These are phyloP conservation scores for Brassicogethes aeneus DNA, from an alignment of 2,888 invertebrate genomes.

Conservation along the genomic window DNA sequence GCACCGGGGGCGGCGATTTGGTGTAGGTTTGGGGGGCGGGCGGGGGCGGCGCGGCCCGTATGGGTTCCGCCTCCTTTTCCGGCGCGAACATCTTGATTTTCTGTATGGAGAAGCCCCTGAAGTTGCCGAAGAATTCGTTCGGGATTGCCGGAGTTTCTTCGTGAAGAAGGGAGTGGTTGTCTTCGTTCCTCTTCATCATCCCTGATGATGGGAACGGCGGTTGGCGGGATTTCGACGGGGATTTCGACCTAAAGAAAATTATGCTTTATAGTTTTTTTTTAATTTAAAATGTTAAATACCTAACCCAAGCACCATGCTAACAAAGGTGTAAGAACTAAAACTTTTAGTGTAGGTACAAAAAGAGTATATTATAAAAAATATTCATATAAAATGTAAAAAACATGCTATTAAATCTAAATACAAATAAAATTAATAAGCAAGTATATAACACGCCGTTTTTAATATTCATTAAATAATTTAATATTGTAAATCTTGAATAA, in stretches of 20 bases:
- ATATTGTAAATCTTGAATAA: no score
- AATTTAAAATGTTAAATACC: no score
- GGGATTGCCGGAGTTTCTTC: slow-evolving; percentile 28
- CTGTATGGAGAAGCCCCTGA: slow-evolving; percentile 72
- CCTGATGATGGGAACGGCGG: slow-evolving; percentile 35
- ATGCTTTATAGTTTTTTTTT: no score
- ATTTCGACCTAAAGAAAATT: slow-evolving; percentile 33
- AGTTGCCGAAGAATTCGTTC: slow-evolving; percentile 72
- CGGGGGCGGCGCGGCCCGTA: slow-evolving; percentile 51
- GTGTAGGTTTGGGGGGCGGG: slow-evolving; percentile 9
- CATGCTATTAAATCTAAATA: no score
- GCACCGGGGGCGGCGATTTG: slow-evolving; percentile 15
- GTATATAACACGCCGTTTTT: no score
- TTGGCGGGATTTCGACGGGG: slow-evolving; percentile 36
- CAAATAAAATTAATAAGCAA: no score
- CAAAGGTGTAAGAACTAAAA: no score
- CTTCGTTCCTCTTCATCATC: slow-evolving; percentile 51
- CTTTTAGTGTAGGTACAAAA: no score
- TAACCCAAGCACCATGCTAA: no score
- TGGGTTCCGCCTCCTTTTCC: slow-evolving; percentile 34
- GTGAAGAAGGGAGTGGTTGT: slow-evolving; percentile 57
- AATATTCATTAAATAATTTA: no score
- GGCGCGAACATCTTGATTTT: slow-evolving; percentile 49
- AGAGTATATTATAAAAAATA: no score
- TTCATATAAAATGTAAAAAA: no score